These are phyloP conservation scores for Actinernus sp. DNA, from an alignment of 92 coral and sea anemone genomes.

Conservation along the genomic window DNA sequence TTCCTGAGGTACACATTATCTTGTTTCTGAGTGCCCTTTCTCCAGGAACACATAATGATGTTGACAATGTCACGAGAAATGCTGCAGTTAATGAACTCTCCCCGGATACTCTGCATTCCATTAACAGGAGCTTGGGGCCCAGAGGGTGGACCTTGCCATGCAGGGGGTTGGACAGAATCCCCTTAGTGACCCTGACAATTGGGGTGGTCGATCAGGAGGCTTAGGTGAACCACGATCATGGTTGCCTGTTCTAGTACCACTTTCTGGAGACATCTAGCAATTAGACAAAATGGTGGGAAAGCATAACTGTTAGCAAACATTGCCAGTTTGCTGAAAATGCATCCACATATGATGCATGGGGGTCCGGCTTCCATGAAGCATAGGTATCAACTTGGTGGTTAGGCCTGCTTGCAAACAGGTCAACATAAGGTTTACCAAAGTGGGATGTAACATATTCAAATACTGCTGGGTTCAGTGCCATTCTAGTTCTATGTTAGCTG, in stretches of 20 bases:
- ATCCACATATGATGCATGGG: constrained; percentile 38
- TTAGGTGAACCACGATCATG: constrained; percentile 7
- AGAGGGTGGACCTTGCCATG: constrained; percentile 39
- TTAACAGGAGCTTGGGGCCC: constrained; percentile 23
- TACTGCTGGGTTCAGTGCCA: constrained; percentile 25
- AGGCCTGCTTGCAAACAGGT: constrained; percentile 48
- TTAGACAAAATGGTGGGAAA: constrained; percentile 45
- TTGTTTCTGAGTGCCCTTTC: constrained; percentile 36
- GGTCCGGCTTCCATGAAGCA: constrained; percentile 39
- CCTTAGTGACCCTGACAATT: constrained; percentile 3
- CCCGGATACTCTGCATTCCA: constrained; percentile 71
- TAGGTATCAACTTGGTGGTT: constrained; percentile 21
- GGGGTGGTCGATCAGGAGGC: constrained; percentile 4
- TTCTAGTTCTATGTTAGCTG: constrained; percentile 33
- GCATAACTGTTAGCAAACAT: background rate
- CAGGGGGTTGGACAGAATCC: background rate
- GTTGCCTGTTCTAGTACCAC: constrained; percentile 36
- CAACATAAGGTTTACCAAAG: constrained; percentile 26
- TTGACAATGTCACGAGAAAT: constrained; percentile 39
- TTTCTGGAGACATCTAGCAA: constrained; percentile 38
- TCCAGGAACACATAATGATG: constrained; percentile 30
- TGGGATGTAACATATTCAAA: constrained; percentile 4
- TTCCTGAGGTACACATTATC: constrained; percentile 37
- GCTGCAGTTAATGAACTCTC: constrained; percentile 13
- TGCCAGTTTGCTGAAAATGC: constrained; percentile 33